Evolutionary conservation across 2,888 invertebrate genomes (phyloP), one percentile per base, ranked within the genome.

Genomic region (Acanthosoma haemorrhoidale): DNA sequence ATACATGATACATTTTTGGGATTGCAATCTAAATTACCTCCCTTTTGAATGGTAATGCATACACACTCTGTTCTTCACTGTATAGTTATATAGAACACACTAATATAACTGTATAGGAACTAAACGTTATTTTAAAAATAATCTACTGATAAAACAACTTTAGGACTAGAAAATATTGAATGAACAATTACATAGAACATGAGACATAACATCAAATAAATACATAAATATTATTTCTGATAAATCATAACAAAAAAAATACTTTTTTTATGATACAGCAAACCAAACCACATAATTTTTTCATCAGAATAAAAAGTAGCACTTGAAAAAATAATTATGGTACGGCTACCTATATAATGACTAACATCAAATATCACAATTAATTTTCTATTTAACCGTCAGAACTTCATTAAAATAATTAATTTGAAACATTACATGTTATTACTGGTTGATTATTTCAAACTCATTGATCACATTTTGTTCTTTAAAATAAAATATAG

Each of bases 351-450:
- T 18, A n/a, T 58, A 29, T 16, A 32, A 21, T 16, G 34, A 25
- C 51, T 66, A 32, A 18, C 5, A 66, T 43, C 34, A 57, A n/a
- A 67, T 57, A 67, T 67, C 67, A 67, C 66, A 67, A 21, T 11
- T 36, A 6, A 43, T 18, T 57, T 21, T 5, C n/a, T n/a, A n/a
- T n/a, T 16, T 57, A 34, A 67, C 32, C 32, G 34, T 34, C 29
- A 67, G 39, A 16, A 66, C 18, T 34, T 67, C 32, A 36, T 31
- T n/a, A 66, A 16, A 31, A 34, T 29, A 51, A 66, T 51, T 11
- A 43, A 39, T 41, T 6, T 29, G 21, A 38, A 51, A 6, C 13
- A 21, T 25, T 51, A 21, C 25, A 21, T 43, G 43, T 43, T 4
- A 43, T 43, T 43, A 43, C 4, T 43, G n/a, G 16, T 13, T n/a